A percentile compares a stretch with the other conserved stretches of the same genome.
Conservation (phyloP, 2,113 vertebrate species). For the Merops nubicus region DNA sequence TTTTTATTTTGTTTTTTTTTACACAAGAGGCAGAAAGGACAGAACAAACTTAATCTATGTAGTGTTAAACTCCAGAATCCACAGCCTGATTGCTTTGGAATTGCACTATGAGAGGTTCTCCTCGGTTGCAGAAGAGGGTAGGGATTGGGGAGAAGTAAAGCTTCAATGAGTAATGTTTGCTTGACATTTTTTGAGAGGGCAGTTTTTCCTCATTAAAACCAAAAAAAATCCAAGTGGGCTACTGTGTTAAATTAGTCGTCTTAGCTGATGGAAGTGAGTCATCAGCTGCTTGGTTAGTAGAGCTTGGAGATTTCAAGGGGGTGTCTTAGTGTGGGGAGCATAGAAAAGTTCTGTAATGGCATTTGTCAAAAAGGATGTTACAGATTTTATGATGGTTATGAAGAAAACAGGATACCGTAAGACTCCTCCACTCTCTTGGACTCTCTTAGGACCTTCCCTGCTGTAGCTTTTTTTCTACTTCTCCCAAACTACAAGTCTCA, state of each 20-base stretch:
- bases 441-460: neutral
- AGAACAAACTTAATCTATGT: neutral
- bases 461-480: neutral
- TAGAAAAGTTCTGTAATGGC: neutral
- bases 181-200: neutral
- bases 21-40: neutral
- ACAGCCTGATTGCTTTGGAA: neutral
- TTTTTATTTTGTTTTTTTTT: too few species aligned
- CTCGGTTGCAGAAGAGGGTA: neutral
- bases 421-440: neutral
- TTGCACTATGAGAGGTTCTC: neutral
- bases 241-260: neutral
- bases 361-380: neutral
- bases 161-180: neutral
- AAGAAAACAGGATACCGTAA: neutral
- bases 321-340: neutral
- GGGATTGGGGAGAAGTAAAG: neutral
- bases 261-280: neutral
- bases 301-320: neutral
- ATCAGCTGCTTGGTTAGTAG: neutral
- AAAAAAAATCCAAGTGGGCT: neutral
- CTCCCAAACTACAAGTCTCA: neutral
- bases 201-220: neutral
- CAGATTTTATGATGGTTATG: neutral
- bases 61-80: neutral